Conservation (phyloP, 2,888 invertebrate genomes). For the Synanthedon formicaeformis region DNA sequence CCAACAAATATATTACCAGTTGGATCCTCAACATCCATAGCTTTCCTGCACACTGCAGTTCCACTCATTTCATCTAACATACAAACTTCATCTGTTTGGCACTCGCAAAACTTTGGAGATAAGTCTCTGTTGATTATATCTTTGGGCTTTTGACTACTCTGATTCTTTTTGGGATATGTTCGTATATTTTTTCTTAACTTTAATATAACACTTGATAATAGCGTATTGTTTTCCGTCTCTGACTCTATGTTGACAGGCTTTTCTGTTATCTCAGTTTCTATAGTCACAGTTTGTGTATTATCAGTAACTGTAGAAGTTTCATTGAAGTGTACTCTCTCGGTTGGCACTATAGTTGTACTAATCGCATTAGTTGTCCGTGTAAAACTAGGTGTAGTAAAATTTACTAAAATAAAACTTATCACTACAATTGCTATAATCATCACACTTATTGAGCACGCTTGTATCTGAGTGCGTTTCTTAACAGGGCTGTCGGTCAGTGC, state of each 20-base stretch:
- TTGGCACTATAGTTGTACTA: conserved; percentile 64
- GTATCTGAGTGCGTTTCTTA: conserved; percentile 61
- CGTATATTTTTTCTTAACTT: conserved; percentile 59
- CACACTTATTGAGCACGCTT: conserved; percentile 67
- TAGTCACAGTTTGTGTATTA: conserved; percentile 13
- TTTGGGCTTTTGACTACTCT: conserved; percentile 31
- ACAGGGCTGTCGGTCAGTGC: conserved; percentile 52
- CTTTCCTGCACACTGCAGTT: conserved; percentile 66
- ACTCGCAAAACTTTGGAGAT: conserved; percentile 60
- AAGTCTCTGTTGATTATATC: conserved; percentile 49
- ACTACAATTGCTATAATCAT: conserved; percentile 64
- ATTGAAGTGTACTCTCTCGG: conserved; percentile 33
- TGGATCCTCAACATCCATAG: conserved; percentile 67
- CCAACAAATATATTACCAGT: conserved; percentile 50
- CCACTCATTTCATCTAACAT: conserved; percentile 73
- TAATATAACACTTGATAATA: conserved; percentile 34
- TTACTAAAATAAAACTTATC: conserved; percentile 63
- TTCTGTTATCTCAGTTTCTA: conserved; percentile 16
- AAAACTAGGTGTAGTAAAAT: conserved; percentile 57
- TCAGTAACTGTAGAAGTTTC: conserved; percentile 38
- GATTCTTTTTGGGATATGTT: conserved; percentile 45
- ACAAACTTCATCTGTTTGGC: conserved; percentile 72
- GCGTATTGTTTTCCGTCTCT: conserved; percentile 27
- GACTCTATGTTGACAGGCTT: conserved; percentile 12
- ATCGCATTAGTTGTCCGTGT: conserved; percentile 36